Evolutionary conservation across 1,140 invertebrate species (phyloP), one percentile per base, ranked within the genome.

Genomic region (Drosophila sechellia): DNA sequence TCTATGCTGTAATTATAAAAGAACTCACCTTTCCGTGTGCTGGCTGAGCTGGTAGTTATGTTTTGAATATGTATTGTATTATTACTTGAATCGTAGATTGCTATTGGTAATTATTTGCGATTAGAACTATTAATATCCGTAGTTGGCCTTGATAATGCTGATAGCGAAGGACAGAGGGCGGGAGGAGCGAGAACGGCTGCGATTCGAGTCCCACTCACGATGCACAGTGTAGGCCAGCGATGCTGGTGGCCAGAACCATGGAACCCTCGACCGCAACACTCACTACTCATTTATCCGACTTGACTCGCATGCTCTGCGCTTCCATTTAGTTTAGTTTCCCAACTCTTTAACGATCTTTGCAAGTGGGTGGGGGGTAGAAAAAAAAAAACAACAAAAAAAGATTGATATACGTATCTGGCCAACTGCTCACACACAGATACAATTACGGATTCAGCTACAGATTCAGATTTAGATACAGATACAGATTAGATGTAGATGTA

Each of bases 21-120:
- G 20, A 59, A 77, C 79, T 83, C 25, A 81, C 79, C 79, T 80
- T 58, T 12, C 56, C 49, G 45, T 56, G 40, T 11, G 13, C 58
- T 27, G 48, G 71, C 52, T 66, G 59, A 60, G 75, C 64, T 75
- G 42, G 46, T 77, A 64, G 65, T 52, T 61, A 42, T 65, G 27
- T 61, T 60, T 54, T 22, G 65, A 49, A 34, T 56, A 69, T 56
- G 31, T 70, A 57, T 49, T 71, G 17, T 42, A 31, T 52, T 46
- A 49, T 65, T 53, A 61, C 34, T 71, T 60, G 31, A 52, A 50
- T 49, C 53, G 65, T 42, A 68, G 58, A 64, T 63, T 81, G 39
- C 43, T 46, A 66, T 68, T 81, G 60, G 52, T 61, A 81, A 68
- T 64, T 76, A 64, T 55, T 64, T 71, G 48, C 60, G 48, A 42